Conservation (phyloP, 2,888 invertebrate species). For the Caenorhabditis panamensis region DNA sequence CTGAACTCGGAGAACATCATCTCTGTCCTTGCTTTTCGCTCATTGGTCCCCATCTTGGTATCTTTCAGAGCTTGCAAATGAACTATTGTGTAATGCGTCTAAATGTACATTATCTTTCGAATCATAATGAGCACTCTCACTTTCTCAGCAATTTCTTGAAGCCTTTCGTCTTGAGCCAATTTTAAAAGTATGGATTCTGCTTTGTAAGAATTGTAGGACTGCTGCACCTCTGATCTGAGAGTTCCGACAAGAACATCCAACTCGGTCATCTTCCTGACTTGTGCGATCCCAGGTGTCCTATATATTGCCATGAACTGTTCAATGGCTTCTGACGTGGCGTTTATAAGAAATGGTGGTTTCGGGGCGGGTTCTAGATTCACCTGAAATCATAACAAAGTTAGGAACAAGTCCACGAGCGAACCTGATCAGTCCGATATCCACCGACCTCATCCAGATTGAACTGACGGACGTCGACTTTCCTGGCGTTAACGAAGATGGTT, state of each 20-base stretch:
- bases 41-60: constrained; percentile 65
- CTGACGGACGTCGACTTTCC: constrained; percentile 40
- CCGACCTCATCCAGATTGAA: constrained; percentile 61
- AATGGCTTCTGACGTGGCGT: constrained; percentile 69
- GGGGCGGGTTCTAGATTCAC: constrained; percentile 66
- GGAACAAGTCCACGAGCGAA: constrained; percentile 10
- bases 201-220: constrained; percentile 67
- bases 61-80: constrained; percentile 66
- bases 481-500: not conserved
- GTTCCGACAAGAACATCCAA: constrained; percentile 71
- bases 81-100: constrained; percentile 72
- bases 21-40: constrained; percentile 68
- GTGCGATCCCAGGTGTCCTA: constrained; percentile 66
- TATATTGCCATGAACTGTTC: constrained; percentile 74
- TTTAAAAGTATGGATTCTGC: constrained; percentile 68
- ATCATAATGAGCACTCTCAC: constrained; percentile 22
- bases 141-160: constrained; percentile 70
- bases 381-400: not conserved
- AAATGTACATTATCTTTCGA: not conserved
- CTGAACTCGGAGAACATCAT: constrained; percentile 69
- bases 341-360: constrained; percentile 69
- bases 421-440: constrained; percentile 52
- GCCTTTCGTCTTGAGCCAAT: constrained; percentile 65
- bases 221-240: constrained; percentile 68
- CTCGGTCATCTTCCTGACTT: constrained; percentile 69